Evolutionary conservation across 2,797 vertebrate genomes (phyloP).

Genomic region (Amblyopsis hoosieri): DNA sequence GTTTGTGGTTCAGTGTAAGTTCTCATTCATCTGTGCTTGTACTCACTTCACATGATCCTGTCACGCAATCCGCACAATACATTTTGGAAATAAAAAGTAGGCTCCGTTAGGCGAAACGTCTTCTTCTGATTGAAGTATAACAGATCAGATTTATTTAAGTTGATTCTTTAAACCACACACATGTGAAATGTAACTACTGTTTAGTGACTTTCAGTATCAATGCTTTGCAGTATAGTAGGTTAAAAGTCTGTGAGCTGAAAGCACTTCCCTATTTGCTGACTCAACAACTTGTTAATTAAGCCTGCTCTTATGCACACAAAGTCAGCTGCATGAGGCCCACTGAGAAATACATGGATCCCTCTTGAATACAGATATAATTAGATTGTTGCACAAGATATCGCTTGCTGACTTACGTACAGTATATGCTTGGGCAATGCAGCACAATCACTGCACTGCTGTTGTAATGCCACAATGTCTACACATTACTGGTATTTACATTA

Average conservation of each 20-base stretch:
- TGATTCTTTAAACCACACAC: neutral
- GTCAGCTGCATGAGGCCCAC: constrained; percentile 65
- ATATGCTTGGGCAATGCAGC: constrained; percentile 46
- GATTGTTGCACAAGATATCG: constrained; percentile 68
- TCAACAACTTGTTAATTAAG: constrained; percentile 78
- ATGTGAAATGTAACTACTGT: neutral
- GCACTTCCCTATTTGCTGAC: constrained; percentile 70
- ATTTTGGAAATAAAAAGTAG: too few relatives aligned
- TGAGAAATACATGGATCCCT: constrained; percentile 70
- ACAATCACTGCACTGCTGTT: constrained; percentile 45
- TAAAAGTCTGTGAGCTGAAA: constrained; percentile 55
- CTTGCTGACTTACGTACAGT: constrained; percentile 52
- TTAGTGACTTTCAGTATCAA: constrained; percentile 39
- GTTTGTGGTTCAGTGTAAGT: too few relatives aligned
- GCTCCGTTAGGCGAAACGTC: too few relatives aligned
- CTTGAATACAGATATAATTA: constrained; percentile 78
- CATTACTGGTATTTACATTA: neutral
- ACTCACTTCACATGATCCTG: too few relatives aligned
- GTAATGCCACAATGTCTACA: constrained; percentile 20
- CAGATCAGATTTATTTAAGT: constrained; percentile 21
- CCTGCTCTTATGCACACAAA: constrained; percentile 70
- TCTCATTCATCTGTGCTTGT: too few relatives aligned
- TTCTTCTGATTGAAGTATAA: constrained; percentile 5
- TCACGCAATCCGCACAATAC: too few relatives aligned
- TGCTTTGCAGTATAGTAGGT: constrained; percentile 50